phyloP scores from a whole-genome alignment of 2,888 invertebrate species.

The Elgonia sp. region DNA sequence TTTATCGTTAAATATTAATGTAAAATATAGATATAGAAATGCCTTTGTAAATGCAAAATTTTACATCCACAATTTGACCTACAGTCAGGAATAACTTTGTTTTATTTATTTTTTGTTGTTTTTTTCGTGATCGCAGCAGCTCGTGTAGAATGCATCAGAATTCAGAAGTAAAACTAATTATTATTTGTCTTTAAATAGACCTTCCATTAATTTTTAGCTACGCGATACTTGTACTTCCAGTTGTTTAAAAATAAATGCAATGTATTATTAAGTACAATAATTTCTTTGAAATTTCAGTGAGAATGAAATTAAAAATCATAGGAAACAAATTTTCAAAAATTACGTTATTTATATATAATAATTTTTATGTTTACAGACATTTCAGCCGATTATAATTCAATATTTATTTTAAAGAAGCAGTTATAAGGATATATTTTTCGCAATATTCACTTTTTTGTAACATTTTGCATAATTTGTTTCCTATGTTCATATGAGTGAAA shows the following conservation, averaged over 20 bases:
- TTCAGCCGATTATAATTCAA: no score
- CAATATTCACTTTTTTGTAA: no score
- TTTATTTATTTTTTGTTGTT: neutral
- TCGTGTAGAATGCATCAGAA: constrained; percentile 45
- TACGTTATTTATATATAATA: no score
- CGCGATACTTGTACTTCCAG: constrained; percentile 57
- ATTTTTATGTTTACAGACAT: no score
- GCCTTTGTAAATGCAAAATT: constrained; percentile 62
- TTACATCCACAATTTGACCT: constrained; percentile 46
- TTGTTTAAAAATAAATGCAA: constrained; percentile 47
- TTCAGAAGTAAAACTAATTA: constrained; percentile 62
- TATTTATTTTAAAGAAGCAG: no score
- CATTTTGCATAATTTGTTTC: no score
- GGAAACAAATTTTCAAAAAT: no score
- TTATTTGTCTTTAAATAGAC: constrained; percentile 70
- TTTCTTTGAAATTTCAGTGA: neutral
- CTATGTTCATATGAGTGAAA: no score
- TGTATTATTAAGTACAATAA: neutral
- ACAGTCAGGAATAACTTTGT: constrained; percentile 44
- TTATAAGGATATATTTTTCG: no score
- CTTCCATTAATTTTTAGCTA: constrained; percentile 52
- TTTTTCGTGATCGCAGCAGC: constrained; percentile 24
- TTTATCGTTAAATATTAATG: constrained; percentile 47
- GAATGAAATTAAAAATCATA: neutral
- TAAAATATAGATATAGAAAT: constrained; percentile 49